Evolutionary conservation across 2,888 invertebrate genomes (phyloP).

Genomic region (Protula sp.): DNA sequence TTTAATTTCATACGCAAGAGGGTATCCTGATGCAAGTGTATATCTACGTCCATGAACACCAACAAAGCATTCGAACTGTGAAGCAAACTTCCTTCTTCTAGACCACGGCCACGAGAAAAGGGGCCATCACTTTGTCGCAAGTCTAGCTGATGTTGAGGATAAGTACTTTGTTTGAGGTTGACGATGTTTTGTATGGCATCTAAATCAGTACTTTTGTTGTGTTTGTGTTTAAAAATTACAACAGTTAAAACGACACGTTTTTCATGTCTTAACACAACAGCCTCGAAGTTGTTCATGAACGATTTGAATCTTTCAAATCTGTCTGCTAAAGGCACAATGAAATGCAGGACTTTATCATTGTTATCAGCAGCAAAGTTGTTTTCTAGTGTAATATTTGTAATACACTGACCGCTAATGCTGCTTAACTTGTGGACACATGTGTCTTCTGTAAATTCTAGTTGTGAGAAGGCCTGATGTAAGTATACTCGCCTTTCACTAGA

Average conservation of each 20-base stretch:
- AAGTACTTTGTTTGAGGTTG: slow-evolving; percentile 33
- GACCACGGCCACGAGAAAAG: slow-evolving; percentile 45
- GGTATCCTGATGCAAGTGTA: slow-evolving; percentile 72
- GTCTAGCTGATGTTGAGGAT: slow-evolving; percentile 35
- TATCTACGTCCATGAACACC: slow-evolving; percentile 94
- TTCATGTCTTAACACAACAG: slow-evolving; percentile 64
- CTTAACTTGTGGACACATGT: neutral
- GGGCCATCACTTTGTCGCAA: slow-evolving; percentile 31
- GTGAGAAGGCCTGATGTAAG: slow-evolving; percentile 84
- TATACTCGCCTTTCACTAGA: slow-evolving; percentile 92
- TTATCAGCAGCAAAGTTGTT: too few relatives aligned
- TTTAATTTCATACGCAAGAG: slow-evolving; percentile 63
- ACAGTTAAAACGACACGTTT: slow-evolving; percentile 67
- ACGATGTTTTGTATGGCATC: slow-evolving; percentile 24
- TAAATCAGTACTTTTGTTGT: slow-evolving; percentile 21
- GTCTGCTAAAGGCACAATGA: slow-evolving; percentile 82
- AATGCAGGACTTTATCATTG: slow-evolving; percentile 49
- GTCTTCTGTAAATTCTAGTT: slow-evolving; percentile 37
- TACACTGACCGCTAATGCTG: neutral
- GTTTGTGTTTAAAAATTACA: slow-evolving; percentile 64
- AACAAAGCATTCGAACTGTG: slow-evolving; percentile 65
- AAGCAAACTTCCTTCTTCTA: slow-evolving; percentile 41
- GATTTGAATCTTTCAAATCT: slow-evolving; percentile 73
- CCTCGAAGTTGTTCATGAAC: slow-evolving; percentile 79
- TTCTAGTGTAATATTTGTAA: too few relatives aligned